These are phyloP conservation scores for Danio albolineatus DNA, from an alignment of 2,797 vertebrate species.

Conservation along the genomic window DNA sequence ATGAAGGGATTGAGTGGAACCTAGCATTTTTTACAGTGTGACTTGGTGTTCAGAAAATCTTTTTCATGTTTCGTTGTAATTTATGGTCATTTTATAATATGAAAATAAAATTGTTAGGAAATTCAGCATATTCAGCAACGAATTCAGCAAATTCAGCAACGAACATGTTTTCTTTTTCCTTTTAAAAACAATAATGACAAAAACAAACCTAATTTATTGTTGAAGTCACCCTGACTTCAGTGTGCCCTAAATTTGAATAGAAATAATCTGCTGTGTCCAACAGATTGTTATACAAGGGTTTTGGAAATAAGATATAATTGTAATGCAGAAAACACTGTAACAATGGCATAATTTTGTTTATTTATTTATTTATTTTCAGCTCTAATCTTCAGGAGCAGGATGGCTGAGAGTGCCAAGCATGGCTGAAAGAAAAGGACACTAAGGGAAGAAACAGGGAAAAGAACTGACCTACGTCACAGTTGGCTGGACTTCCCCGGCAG, in stretches of 20 bases:
- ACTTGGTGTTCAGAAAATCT: no score
- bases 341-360: not conserved
- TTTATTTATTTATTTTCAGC: slow-evolving; percentile 65
- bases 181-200: not conserved
- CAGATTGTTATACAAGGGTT: slow-evolving; percentile 36
- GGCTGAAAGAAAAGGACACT: slow-evolving; percentile 11
- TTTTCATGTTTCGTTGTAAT: no score
- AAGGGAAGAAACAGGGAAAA: slow-evolving; percentile 29
- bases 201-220: no score
- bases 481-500: slow-evolving; percentile 42
- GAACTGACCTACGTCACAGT: slow-evolving; percentile 43
- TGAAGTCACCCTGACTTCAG: not conserved
- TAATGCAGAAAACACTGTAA: not conserved
- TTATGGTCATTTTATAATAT: no score
- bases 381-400: slow-evolving; percentile 75
- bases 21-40: no score
- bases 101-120: no score
- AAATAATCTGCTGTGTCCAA: slow-evolving; percentile 32
- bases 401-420: slow-evolving; percentile 62
- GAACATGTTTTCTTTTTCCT: not conserved
- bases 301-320: not conserved
- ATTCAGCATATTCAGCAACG: no score
- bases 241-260: not conserved
- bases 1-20: no score
- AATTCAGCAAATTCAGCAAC: no score